These are phyloP conservation scores for Cheirogaleus medius DNA, from an alignment of 2,113 vertebrate species.

Conservation along the genomic window DNA sequence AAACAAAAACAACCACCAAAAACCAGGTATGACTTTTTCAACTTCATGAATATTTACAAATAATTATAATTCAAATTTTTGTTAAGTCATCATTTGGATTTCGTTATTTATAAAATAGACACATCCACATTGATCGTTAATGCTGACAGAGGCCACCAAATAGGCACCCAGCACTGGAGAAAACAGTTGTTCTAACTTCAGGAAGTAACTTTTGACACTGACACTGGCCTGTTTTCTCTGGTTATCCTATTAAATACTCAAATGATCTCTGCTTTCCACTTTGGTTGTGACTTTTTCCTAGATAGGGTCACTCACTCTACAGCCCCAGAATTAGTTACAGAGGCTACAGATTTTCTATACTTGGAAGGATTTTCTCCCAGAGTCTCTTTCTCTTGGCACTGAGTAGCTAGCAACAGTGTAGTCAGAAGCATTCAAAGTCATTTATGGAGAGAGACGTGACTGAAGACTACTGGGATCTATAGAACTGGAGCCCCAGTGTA, in stretches of 20 bases:
- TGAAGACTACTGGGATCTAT: not conserved
- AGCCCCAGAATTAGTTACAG: not conserved
- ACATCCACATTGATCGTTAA: not conserved
- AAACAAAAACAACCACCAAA: no score
- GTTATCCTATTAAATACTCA: not conserved
- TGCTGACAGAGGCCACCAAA: not conserved
- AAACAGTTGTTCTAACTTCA: not conserved
- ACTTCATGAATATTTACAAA: not conserved
- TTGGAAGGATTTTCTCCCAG: not conserved
- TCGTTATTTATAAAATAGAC: not conserved
- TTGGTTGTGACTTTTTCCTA: not conserved
- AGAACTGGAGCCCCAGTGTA: not conserved
- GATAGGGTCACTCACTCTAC: not conserved
- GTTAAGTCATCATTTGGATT: not conserved
- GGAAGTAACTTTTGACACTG: not conserved
- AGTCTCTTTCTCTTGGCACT: not conserved
- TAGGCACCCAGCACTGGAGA: not conserved
- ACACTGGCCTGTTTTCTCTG: not conserved
- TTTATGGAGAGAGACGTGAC: not conserved
- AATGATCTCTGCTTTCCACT: not conserved
- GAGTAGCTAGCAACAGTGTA: not conserved
- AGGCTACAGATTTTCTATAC: not conserved
- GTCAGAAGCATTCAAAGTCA: not conserved
- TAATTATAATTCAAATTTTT: constrained; percentile 24
- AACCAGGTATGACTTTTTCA: not conserved